Conservation (phyloP, 2,888 invertebrate genomes). For the Ophioninae sp. region DNA sequence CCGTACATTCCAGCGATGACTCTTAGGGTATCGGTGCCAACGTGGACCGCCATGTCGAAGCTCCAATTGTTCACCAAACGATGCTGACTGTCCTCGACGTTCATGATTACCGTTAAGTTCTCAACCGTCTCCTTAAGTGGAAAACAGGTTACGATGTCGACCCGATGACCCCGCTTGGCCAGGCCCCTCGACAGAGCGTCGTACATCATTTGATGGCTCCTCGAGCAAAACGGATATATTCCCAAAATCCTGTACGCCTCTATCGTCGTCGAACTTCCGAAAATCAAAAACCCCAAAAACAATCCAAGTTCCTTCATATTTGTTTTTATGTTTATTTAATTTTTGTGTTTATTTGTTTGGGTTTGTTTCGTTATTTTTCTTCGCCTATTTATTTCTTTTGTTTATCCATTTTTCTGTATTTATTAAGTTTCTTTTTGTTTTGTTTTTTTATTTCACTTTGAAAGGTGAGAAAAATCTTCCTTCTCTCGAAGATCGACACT, state of each 20-base stretch:
- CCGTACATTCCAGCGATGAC: conserved; percentile 57
- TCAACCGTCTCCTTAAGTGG: conserved; percentile 57
- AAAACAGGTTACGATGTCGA: conserved; percentile 72
- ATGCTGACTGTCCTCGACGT: conserved; percentile 57
- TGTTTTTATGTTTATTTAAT: too few relatives aligned
- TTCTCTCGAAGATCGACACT: not conserved
- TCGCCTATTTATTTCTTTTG: too few relatives aligned
- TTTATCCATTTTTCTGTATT: too few relatives aligned
- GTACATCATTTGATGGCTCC: conserved; percentile 81
- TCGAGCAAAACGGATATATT: conserved; percentile 80
- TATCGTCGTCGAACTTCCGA: conserved; percentile 13
- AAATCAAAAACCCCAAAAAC: not conserved
- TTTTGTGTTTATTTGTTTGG: too few relatives aligned
- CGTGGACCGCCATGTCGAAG: conserved; percentile 47
- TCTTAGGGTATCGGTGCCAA: conserved; percentile 55
- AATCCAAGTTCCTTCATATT: conserved; percentile 33
- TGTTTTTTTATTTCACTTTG: too few relatives aligned
- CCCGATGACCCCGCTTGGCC: conserved; percentile 80
- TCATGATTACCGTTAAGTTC: conserved; percentile 63
- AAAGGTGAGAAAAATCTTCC: too few relatives aligned
- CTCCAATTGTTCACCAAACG: conserved; percentile 58
- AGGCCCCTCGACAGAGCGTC: conserved; percentile 79
- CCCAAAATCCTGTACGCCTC: conserved; percentile 72
- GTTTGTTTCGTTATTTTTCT: too few relatives aligned
- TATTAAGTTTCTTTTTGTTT: too few relatives aligned